Conservation (phyloP, 2,888 invertebrate genomes). For the Netelia fuscicornis region DNA sequence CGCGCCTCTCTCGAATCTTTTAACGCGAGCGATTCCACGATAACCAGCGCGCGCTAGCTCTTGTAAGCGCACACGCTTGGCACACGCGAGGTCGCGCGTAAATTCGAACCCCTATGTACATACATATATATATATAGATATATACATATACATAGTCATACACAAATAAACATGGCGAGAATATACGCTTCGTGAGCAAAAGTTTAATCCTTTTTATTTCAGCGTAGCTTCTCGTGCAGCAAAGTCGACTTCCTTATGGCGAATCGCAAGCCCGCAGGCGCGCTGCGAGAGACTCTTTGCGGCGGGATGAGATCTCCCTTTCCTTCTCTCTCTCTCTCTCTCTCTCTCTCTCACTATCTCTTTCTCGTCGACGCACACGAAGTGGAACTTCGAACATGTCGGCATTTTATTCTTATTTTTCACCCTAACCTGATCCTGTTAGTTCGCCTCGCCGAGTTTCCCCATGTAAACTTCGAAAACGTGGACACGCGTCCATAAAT, state of each 20-base stretch:
- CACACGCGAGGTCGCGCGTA: constrained; percentile 59
- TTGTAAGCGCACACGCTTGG: constrained; percentile 41
- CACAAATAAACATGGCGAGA: constrained; percentile 38
- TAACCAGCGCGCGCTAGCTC: constrained; percentile 29
- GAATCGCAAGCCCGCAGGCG: constrained; percentile 41
- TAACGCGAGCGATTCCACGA: constrained; percentile 55
- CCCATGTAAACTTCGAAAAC: background rate
- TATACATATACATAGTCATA: constrained; percentile 14
- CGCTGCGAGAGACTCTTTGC: constrained; percentile 42
- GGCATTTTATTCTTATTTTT: constrained; percentile 5
- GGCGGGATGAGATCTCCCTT: constrained; percentile 15
- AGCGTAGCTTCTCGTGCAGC: constrained; percentile 38
- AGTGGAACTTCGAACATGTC: constrained; percentile 31
- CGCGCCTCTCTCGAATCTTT: constrained; percentile 35
- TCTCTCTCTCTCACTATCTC: background rate
- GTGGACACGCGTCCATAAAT: background rate
- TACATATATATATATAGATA: constrained; percentile 11
- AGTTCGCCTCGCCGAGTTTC: background rate
- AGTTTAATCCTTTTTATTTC: constrained; percentile 27
- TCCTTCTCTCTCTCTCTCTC: background rate
- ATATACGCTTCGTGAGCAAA: constrained; percentile 42
- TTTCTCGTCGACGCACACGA: background rate
- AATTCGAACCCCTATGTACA: constrained; percentile 40
- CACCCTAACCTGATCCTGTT: constrained; percentile 43
- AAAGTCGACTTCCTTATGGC: constrained; percentile 63